Evolutionary conservation across 2,113 vertebrate species (phyloP), one percentile per base, ranked within the genome.

Genomic region (Phoxinus phoxinus): DNA sequence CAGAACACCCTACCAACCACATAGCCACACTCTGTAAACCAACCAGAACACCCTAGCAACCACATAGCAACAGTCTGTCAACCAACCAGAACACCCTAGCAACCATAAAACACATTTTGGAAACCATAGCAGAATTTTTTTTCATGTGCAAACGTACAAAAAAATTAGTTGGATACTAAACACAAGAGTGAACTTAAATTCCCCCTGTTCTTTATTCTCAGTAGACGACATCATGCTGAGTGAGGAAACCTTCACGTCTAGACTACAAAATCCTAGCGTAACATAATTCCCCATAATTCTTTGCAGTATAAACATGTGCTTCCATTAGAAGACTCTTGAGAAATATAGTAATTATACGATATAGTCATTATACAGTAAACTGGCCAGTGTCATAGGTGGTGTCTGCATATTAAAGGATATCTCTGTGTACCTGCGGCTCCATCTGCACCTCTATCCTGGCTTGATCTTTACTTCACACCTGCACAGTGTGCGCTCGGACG

Each of bases 231-330:
- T 32, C 30, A 78, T 21, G 53, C 30, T 58, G 48, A 35, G 51
- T 37, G 32, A 30, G 21, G 6, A 79, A 58, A 61, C 13, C 53
- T 23, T 61, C 32, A 79, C 0, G 56, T 79, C 76, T 79, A 79
- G 76, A 79, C 21, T 58, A 0, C 51, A 32, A 77, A 77, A 58
- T 77, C 75, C 51, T 35, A 35, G 35, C 0, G 76, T 41, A 41
- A 79, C 76, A 79, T 79, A 59, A 67, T 82, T 25, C 41, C 44
- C 51, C 46, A 83, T 79, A 77, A 46, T 46, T 30, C n/a, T 7
- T 48, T 30, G 51, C 21, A 51, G 71, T 23, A 79, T 27, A 83
- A 63, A 61, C 46, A 75, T 25, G 23, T 48, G 44, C 58, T 65
- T 81, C n/a, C 74, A 30, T 32, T 61, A 81, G 13, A 65, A 2